Evolutionary conservation across 2,888 invertebrate genomes (phyloP), one percentile per base, ranked within the genome.

Genomic region (Baronia brevicornis): DNA sequence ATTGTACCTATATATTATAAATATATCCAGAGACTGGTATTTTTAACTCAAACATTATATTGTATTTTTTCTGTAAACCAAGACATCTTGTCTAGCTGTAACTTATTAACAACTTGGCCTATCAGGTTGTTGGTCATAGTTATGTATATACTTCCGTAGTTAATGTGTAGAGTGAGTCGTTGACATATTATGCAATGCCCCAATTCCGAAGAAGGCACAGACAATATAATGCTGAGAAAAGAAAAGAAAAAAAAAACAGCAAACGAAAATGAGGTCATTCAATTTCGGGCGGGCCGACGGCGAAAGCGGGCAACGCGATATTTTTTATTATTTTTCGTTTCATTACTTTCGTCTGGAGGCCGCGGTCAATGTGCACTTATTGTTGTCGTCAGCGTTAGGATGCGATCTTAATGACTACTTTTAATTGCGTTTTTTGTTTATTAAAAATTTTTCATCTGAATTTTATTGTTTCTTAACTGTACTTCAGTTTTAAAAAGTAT

Each of bases 311-410:
- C 41, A 46, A 43, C 39, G 38, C 21, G 37, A 5, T 21, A 22
- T 24, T 33, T 38, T 36, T 48, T 51, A 45, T 51, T 50, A 48
- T 48, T 55, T 55, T 55, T 59, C 51, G 48, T 54, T 60, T 54
- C 55, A 61, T 64, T 67, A 59, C 63, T 65, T 63, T 61, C 59
- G 69, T 70, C 69, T 69, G 61, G 65, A 63, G 68, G 63, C 54
- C 62, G 52, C 47, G 53, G 56, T 56, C 60, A 57, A 48, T 52
- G 56, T 52, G 41, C 40, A 48, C 50, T 59, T 58, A 62, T 63
- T 60, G 57, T 52, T 38, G 40, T 39, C 44, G 43, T 31, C 26
- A 9, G 12, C 10, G 34, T 44, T 39, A 46, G 39, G 46, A 29
- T 24, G 27, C 28, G 37, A 38, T 29, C 39, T 44, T 17, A 38